A percentile compares a stretch with the other conserved stretches of the same genome.
phyloP scores from a whole-genome alignment of 2,797 vertebrate species.

The Adrianichthys oophorus region DNA sequence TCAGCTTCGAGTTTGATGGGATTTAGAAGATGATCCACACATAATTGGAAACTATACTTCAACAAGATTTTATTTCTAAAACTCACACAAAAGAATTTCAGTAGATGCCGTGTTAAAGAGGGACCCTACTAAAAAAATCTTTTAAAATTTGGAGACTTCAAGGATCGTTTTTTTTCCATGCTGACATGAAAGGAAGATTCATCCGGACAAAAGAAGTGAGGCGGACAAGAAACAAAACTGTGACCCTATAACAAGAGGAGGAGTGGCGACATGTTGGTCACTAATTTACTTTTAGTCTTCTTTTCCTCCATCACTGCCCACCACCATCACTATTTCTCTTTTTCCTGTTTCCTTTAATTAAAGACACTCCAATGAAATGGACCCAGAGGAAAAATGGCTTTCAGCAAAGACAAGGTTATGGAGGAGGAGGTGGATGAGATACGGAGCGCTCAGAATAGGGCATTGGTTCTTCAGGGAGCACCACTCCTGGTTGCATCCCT shows the following conservation, averaged over 20 bases:
- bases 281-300: conserved; percentile 31
- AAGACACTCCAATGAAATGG: conserved; percentile 95
- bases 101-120: conserved; percentile 8
- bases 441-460: conserved; percentile 71
- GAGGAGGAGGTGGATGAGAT: conserved; percentile 64
- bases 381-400: conserved; percentile 90
- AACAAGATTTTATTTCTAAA: conserved; percentile 8
- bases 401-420: conserved; percentile 79
- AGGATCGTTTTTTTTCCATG: conserved; percentile 8
- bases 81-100: conserved; percentile 22
- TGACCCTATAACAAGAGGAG: conserved; percentile 57
- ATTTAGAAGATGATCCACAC: neutral
- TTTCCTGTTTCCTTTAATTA: conserved; percentile 94
- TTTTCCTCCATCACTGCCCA: conserved; percentile 52
- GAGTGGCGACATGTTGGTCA: conserved; percentile 37
- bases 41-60: conserved; percentile 7
- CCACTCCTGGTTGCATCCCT: conserved; percentile 44
- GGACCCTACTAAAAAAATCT: conserved; percentile 19
- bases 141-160: conserved; percentile 16
- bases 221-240: conserved; percentile 53
- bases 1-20: conserved; percentile 7
- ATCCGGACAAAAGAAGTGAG: conserved; percentile 36
- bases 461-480: conserved; percentile 89
- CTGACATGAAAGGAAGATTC: conserved; percentile 50
- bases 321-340: conserved; percentile 61